Conservation (phyloP, 2,797 vertebrate genomes). For the Antrozous pallidus region DNA sequence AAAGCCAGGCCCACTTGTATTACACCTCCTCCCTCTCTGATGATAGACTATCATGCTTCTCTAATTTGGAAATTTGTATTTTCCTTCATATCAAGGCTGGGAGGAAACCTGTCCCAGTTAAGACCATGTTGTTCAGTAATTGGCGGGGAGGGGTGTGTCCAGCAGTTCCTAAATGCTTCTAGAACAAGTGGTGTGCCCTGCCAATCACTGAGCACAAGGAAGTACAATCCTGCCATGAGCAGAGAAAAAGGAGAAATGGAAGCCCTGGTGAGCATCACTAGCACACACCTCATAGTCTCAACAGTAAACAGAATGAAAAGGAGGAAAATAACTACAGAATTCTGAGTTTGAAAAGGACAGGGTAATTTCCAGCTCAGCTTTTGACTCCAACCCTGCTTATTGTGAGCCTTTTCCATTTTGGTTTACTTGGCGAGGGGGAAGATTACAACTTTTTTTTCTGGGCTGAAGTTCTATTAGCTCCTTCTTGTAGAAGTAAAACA, state of each 20-base stretch:
- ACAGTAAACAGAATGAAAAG: not conserved
- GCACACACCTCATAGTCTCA: not conserved
- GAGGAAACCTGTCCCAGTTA: not conserved
- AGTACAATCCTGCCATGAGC: not conserved
- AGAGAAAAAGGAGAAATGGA: not conserved
- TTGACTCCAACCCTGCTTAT: not conserved
- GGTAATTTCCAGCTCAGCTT: not conserved
- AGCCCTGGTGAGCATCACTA: not conserved
- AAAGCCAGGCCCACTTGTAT: not conserved
- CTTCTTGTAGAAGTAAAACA: not conserved
- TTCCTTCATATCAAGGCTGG: not conserved
- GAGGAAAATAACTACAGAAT: not conserved
- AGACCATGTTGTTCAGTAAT: not conserved
- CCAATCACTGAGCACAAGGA: not conserved
- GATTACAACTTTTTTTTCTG: too few relatives aligned
- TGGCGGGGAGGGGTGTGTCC: rapidly evolving
- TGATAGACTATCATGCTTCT: not conserved
- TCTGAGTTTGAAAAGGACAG: not conserved
- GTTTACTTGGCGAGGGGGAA: not conserved
- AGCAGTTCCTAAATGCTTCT: not conserved
- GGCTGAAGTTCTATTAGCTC: not conserved
- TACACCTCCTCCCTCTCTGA: not conserved
- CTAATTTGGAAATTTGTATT: not conserved
- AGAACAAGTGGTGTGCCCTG: not conserved
- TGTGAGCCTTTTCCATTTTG: not conserved